Evolutionary conservation across 2,888 invertebrate species (phyloP).

Genomic region (Spodoptera exigua): DNA sequence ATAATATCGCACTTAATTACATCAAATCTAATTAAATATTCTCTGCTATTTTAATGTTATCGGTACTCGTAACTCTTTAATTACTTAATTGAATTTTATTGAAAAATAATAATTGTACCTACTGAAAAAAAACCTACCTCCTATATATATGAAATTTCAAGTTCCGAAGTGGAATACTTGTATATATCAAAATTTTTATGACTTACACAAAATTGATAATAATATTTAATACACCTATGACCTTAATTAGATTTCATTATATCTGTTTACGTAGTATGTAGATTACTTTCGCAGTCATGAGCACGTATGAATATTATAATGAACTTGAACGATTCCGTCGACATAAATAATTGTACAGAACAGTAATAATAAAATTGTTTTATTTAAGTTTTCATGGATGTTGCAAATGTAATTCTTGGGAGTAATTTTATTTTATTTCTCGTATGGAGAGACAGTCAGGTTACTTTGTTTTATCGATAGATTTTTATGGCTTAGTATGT

Average conservation of each 20-base stretch:
- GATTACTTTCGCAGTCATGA: constrained; percentile 31
- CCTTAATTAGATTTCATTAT: constrained; percentile 24
- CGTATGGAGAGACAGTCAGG: constrained; percentile 3
- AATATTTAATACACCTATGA: constrained; percentile 18
- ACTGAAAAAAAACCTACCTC: neutral
- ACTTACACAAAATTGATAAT: constrained; percentile 17
- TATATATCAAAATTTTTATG: constrained; percentile 5
- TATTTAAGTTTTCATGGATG: constrained; percentile 10
- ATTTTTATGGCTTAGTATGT: constrained; percentile 61
- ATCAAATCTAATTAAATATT: neutral
- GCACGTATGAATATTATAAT: constrained; percentile 36
- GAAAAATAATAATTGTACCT: neutral
- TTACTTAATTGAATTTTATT: no score
- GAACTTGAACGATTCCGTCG: constrained; percentile 21
- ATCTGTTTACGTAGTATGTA: constrained; percentile 23
- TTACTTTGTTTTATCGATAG: constrained; percentile 56
- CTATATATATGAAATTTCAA: constrained; percentile 1
- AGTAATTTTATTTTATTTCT: no score
- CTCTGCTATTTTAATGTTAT: no score
- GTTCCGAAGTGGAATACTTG: neutral
- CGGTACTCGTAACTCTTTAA: no score
- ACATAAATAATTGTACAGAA: constrained; percentile 3
- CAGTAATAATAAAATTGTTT: constrained; percentile 9
- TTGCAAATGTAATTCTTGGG: no score
- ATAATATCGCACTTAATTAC: constrained; percentile 32